Evolutionary conservation across 1,140 invertebrate species (phyloP).

Genomic region (Drosophila ironensis): DNA sequence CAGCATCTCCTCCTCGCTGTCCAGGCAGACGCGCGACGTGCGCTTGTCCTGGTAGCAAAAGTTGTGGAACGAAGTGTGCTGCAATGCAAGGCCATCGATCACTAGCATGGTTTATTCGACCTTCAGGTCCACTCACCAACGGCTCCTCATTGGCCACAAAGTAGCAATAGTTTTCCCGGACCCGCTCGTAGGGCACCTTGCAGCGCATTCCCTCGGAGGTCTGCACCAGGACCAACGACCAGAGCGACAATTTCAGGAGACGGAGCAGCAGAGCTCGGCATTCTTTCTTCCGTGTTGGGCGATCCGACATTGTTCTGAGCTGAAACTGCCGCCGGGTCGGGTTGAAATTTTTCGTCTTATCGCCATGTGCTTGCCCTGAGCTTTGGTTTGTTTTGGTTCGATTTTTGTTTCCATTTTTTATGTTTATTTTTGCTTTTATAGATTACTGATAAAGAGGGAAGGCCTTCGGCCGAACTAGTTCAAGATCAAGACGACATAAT

Average conservation of each 20-base stretch:
- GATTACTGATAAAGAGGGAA: slow-evolving; percentile 12
- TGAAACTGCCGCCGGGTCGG: slow-evolving; percentile 14
- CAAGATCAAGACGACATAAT: slow-evolving; percentile 15
- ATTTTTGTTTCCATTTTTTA: slow-evolving; percentile 4
- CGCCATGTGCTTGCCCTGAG: slow-evolving; percentile 6
- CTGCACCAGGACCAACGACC: slow-evolving; percentile 1
- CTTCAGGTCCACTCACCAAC: slow-evolving; percentile 35
- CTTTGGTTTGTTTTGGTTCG: slow-evolving; percentile 3
- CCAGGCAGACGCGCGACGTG: slow-evolving; percentile 60
- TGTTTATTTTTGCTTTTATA: slow-evolving; percentile 2
- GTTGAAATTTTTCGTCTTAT: slow-evolving; percentile 14
- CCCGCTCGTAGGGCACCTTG: slow-evolving; percentile 57
- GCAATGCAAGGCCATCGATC: no score
- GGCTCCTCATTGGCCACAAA: slow-evolving; percentile 40
- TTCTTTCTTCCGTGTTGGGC: slow-evolving; percentile 18
- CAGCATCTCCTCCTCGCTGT: slow-evolving; percentile 56
- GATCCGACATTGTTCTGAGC: slow-evolving; percentile 30
- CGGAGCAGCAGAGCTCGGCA: not conserved
- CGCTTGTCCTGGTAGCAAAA: slow-evolving; percentile 65
- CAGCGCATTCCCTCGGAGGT: slow-evolving; percentile 27
- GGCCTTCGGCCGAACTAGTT: slow-evolving; percentile 1
- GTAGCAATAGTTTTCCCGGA: slow-evolving; percentile 60
- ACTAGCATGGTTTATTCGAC: no score
- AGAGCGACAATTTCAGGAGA: not conserved
- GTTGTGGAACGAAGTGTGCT: slow-evolving; percentile 67